Conservation (phyloP, 2,113 vertebrate genomes). For the Chaenocephalus aceratus region DNA sequence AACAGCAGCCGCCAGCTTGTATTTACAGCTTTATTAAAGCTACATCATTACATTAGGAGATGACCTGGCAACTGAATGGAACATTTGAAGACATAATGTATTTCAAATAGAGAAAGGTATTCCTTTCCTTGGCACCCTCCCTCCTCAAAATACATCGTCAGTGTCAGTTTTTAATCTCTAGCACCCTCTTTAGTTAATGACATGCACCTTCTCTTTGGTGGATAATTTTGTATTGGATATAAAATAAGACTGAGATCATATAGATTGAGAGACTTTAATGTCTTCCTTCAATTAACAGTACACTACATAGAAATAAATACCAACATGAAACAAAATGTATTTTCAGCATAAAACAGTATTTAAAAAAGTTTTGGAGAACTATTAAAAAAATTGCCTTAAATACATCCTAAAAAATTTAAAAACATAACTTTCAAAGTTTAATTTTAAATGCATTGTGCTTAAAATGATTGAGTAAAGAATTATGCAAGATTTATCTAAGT, state of each 20-base stretch:
- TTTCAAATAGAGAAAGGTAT: not conserved
- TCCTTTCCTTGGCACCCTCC: not conserved
- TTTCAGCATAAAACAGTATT: not conserved
- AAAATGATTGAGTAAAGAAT: no score
- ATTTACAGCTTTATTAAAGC: not conserved
- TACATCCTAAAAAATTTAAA: no score
- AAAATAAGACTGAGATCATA: no score
- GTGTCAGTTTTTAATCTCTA: constrained; percentile 25
- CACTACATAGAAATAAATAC: no score
- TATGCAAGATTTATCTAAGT: not conserved
- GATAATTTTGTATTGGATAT: not conserved
- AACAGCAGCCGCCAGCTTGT: not conserved
- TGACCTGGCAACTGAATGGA: not conserved
- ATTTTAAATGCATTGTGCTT: no score
- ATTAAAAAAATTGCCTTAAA: not conserved
- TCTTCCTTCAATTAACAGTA: not conserved
- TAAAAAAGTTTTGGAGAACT: not conserved
- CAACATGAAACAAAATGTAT: not conserved
- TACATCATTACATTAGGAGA: not conserved
- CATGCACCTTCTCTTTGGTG: not conserved
- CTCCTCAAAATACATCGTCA: not conserved
- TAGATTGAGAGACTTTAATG: no score
- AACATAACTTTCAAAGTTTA: no score
- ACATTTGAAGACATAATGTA: not conserved
- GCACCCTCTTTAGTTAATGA: constrained; percentile 43